Evolutionary conservation across 2,797 vertebrate genomes (phyloP), one percentile per base, ranked within the genome.

Genomic region (Ctenosaura bakeri): DNA sequence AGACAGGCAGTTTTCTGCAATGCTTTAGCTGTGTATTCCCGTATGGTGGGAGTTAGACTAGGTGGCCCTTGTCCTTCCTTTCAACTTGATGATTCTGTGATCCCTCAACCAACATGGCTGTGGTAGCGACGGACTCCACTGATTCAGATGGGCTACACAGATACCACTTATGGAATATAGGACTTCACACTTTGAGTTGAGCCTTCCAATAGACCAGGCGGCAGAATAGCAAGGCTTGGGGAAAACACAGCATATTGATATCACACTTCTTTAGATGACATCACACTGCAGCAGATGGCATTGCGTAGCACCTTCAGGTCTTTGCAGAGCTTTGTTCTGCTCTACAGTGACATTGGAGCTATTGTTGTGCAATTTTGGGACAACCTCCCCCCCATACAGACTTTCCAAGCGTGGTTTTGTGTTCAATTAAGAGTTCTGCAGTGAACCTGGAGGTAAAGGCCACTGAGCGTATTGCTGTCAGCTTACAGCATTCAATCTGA

Each of bases 401-500:
- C 50, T 92, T 13, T 4, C 20, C 71, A 83, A 85, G 24, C 6
- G 12, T 0, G 0, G 29, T 32, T 14, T 20, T 69, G 85, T 38
- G 7, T 85, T 62, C 62, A 85, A 83, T 81, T 26, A 56, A 69
- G 42, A 74, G 86, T 88, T 89, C 24, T 73, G 2, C 2, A 29
- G 26, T 92, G 16, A 79, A 50, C 46, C 82, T 54, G 74, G 80
- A 87, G 71, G 46, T 77, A 73, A 0, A 83, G 88, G 83, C 80
- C 76, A 88, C 35, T 54, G 83, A 62, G 88, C 26, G 52, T 3
- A 32, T 80, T 90, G 66, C 54, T 77, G 87, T 77, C 26, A 64
- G 84, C 66, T 87, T 16, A 1, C 50, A 93, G 88, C 35, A 10
- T 12, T 64, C 71, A 91, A 18, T 62, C 66, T 92, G 91, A 88